Base-by-base conservation (phyloP, 2,113 vertebrate genomes). In the Phyllostomus discolor region DNA sequence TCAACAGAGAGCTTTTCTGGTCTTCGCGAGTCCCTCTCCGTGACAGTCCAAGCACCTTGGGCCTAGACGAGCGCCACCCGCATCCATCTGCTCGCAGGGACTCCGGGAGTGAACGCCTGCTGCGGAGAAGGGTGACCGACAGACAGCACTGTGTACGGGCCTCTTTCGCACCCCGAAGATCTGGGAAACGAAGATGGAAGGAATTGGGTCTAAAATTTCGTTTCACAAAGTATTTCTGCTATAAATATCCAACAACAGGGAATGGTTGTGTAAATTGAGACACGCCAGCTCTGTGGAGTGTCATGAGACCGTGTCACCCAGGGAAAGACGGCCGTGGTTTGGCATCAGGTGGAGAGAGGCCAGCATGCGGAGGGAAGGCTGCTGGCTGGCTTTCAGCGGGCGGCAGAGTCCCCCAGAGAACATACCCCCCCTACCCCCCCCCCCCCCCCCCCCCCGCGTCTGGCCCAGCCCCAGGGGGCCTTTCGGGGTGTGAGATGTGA, bases 261-360 rank as follows among this genome's bases (percentile, higher is more conserved):
- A 28, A 43, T 15, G 2, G 31, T 62, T 12, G 28, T 72, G 41
- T 38, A n/a, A 80, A 73, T 19, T 4, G 41, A 46, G 38, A 38
- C 16, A 35, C 3, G 2, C 7, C n/a, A 4, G 38, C 57, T 38
- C 72, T 75, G 70, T 11, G 10, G 48, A 50, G 59, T n/a, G 22
- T 9, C 12, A 6, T 9, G 31, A 67, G 38, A n/a, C 9, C 22
- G 20, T 4, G 1, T 1, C 33, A 33, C 2, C n/a, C 78, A 12
- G 3, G 14, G 79, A 50, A 67, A 79, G 52, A 33, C 0, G 19
- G n/a, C 57, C 35, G 4, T 16, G 15, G 16, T n/a, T 4, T 5
- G 8, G n/a, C 2, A 62, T 64, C 26, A 76, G 73, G 28, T 43
- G 12, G 22, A 52, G 50, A 26, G 20, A 59, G 35, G 64, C 82